Evolutionary conservation across 1,140 invertebrate species (phyloP).

Genomic region (Battus philenor): DNA sequence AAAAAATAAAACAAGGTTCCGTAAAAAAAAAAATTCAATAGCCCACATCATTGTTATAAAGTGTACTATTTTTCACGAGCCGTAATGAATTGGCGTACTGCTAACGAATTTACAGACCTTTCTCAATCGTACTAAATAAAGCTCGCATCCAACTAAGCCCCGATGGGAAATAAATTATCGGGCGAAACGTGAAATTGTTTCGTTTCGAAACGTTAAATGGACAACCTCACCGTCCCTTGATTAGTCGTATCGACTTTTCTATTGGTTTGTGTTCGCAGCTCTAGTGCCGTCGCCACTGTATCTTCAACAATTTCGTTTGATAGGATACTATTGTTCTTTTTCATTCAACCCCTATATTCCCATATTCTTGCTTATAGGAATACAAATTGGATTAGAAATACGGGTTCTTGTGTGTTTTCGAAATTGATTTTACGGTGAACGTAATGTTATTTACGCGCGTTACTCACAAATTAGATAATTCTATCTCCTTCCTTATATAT

Average conservation of each 20-base stretch:
- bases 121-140: too few species aligned
- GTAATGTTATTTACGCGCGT: constrained; percentile 26
- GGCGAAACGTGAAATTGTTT: constrained; percentile 6
- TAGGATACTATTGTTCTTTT: constrained; percentile 31
- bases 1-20: too few species aligned
- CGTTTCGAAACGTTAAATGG: constrained; percentile 13
- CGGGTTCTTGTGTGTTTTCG: constrained; percentile 24
- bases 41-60: too few species aligned
- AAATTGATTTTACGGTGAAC: constrained; percentile 36
- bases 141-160: too few species aligned
- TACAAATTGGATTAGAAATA: constrained; percentile 45
- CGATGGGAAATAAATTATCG: constrained; percentile 17
- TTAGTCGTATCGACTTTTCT: constrained; percentile 12
- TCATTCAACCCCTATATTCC: constrained; percentile 32
- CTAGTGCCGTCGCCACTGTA: constrained; percentile 21
- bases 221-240: constrained; percentile 12
- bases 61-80: too few species aligned
- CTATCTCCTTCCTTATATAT: neutral
- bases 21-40: too few species aligned
- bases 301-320: constrained; percentile 32
- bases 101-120: too few species aligned
- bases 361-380: constrained; percentile 38
- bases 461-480: constrained; percentile 11
- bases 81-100: too few species aligned
- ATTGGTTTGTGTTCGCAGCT: constrained; percentile 18